Conservation (phyloP, 1,140 invertebrate species). For the Zaprionus kolodkinae region DNA sequence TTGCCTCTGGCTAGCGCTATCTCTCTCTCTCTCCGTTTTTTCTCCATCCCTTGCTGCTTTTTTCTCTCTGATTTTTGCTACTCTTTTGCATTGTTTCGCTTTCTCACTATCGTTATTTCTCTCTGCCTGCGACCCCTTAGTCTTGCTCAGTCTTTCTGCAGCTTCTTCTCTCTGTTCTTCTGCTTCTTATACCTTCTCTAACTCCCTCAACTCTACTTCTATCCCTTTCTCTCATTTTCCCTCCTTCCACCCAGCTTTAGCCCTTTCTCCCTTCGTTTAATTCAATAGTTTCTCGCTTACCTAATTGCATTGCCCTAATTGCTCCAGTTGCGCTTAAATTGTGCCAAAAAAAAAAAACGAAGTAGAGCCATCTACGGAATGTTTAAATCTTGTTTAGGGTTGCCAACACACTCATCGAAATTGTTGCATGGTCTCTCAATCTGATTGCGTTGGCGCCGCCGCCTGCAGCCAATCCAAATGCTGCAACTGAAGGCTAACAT, state of each 20-base stretch:
- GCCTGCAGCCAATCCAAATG: constrained; percentile 44
- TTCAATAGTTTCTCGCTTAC: constrained; percentile 70
- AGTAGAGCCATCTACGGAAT: constrained; percentile 16
- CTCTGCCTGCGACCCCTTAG: no score
- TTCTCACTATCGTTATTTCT: not conserved
- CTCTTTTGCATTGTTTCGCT: not conserved
- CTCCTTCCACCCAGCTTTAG: not conserved
- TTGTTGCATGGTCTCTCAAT: constrained; percentile 51
- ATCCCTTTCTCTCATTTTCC: not conserved
- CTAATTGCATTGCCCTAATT: constrained; percentile 80
- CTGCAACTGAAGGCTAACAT: constrained; percentile 41
- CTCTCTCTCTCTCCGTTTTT: not conserved
- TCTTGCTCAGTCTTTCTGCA: not conserved
- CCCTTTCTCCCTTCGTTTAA: constrained; percentile 49
- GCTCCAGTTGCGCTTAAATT: constrained; percentile 71
- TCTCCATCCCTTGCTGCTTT: not conserved
- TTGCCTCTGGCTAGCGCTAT: not conserved
- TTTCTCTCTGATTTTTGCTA: not conserved
- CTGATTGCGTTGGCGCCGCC: constrained; percentile 35
- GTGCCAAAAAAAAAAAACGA: constrained; percentile 52
- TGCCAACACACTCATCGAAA: constrained; percentile 27
- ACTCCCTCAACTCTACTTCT: not conserved
- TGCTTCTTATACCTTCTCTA: not conserved
- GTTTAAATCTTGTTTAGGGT: constrained; percentile 35
- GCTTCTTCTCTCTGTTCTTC: not conserved